phyloP scores from a whole-genome alignment of 2,797 vertebrate species.

The Tiaroga cobitis region DNA sequence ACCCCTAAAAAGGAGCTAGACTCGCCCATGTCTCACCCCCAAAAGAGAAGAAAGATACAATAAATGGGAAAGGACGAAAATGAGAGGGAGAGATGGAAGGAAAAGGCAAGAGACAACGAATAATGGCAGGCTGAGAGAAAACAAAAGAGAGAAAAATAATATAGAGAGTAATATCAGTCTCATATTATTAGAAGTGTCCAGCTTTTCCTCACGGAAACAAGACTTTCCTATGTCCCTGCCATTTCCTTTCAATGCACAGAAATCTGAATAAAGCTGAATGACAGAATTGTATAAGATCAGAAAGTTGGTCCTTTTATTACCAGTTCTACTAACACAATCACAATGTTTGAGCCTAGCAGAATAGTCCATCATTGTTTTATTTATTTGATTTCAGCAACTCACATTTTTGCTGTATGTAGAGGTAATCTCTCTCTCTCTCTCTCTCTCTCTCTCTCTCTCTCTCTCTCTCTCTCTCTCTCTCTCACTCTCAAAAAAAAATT shows the following conservation, averaged over 20 bases:
- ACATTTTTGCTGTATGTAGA: background rate
- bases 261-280: background rate
- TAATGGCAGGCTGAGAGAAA: conserved; percentile 5
- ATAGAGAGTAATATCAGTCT: conserved; percentile 41
- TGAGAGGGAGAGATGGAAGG: background rate
- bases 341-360: background rate
- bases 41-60: conserved; percentile 26
- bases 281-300: background rate
- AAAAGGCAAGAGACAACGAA: background rate
- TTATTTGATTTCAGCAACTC: background rate
- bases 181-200: conserved; percentile 43
- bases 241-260: background rate
- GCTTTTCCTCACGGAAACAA: conserved; percentile 34
- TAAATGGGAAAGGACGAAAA: background rate
- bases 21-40: no score
- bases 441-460: no score
- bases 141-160: conserved; percentile 8
- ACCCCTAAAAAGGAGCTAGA: no score
- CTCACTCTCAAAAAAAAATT: no score
- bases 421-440: background rate
- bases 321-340: background rate
- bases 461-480: no score
- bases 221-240: background rate
- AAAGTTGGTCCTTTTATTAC: background rate
- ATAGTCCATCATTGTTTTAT: background rate